These are phyloP conservation scores for Agrypnus murinus DNA, from an alignment of 2,888 invertebrate species.

Conservation along the genomic window DNA sequence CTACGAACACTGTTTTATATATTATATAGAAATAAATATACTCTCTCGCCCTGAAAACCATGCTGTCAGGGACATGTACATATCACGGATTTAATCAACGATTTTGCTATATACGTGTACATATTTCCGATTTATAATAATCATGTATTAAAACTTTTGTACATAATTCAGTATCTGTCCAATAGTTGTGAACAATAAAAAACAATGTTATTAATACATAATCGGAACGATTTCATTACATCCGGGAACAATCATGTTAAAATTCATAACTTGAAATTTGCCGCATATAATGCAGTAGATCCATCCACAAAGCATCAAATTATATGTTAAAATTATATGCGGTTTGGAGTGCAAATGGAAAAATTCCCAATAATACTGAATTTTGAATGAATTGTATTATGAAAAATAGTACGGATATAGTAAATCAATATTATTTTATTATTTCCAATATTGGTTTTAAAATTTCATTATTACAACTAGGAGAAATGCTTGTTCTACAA, in stretches of 20 bases:
- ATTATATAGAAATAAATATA: neutral
- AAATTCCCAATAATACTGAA: too few relatives aligned
- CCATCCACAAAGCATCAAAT: constrained; percentile 1
- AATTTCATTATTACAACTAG: too few relatives aligned
- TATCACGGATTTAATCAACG: constrained; percentile 53
- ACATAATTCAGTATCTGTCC: constrained; percentile 51
- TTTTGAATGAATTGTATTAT: neutral
- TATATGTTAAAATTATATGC: too few relatives aligned
- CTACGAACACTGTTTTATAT: constrained; percentile 45
- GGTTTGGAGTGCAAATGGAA: too few relatives aligned
- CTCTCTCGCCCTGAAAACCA: constrained; percentile 38
- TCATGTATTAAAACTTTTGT: constrained; percentile 47
- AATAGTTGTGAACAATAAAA: constrained; percentile 51
- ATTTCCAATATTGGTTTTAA: too few relatives aligned
- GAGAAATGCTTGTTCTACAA: too few relatives aligned
- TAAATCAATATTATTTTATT: too few relatives aligned
- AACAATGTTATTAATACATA: constrained; percentile 10
- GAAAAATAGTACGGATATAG: neutral
- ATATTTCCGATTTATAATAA: constrained; percentile 51
- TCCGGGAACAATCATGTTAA: neutral
- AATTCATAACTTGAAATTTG: neutral
- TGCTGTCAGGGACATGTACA: constrained; percentile 52
- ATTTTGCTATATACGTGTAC: constrained; percentile 50
- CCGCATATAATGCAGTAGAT: neutral
- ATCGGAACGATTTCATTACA: constrained; percentile 9